Percentiles rank a stretch among this genome's conserved stretches.
These are phyloP conservation scores for Halesus radiatus DNA, from an alignment of 1,140 invertebrate genomes.

Conservation along the genomic window DNA sequence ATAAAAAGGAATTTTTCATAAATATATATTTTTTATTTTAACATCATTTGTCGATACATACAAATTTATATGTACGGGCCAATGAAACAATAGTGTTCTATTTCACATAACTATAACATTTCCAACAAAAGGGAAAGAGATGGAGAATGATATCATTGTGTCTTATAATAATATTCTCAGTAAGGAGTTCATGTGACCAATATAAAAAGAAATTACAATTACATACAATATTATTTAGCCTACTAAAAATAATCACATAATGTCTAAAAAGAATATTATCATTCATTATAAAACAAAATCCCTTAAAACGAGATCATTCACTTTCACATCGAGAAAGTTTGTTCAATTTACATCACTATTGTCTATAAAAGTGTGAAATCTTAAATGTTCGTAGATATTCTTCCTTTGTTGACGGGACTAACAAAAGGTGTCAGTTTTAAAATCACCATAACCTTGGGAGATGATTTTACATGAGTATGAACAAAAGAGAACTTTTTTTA, in stretches of 20 bases:
- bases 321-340: constrained; percentile 52
- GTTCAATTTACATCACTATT: constrained; percentile 10
- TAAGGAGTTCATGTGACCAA: constrained; percentile 38
- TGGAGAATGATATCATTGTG: constrained; percentile 19
- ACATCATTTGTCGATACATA: constrained; percentile 56
- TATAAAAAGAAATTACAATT: constrained; percentile 50
- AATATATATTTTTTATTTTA: constrained; percentile 56
- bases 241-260: constrained; percentile 56
- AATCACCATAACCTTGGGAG: too few relatives aligned
- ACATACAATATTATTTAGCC: constrained; percentile 33
- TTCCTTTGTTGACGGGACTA: too few relatives aligned
- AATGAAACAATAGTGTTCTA: constrained; percentile 45
- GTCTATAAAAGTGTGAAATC: constrained; percentile 5
- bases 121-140: constrained; percentile 16
- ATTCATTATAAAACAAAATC: constrained; percentile 55
- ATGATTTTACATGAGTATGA: too few relatives aligned
- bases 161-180: constrained; percentile 33
- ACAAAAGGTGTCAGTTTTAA: too few relatives aligned
- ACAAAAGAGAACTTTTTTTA: too few relatives aligned
- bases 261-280: constrained; percentile 53
- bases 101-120: constrained; percentile 41
- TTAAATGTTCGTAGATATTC: too few relatives aligned
- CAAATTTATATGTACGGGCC: constrained; percentile 49
- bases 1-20: constrained; percentile 43
- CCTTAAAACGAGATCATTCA: constrained; percentile 57